Conservation (phyloP, 2,113 vertebrate species). For the Eudyptes chrysolophus region DNA sequence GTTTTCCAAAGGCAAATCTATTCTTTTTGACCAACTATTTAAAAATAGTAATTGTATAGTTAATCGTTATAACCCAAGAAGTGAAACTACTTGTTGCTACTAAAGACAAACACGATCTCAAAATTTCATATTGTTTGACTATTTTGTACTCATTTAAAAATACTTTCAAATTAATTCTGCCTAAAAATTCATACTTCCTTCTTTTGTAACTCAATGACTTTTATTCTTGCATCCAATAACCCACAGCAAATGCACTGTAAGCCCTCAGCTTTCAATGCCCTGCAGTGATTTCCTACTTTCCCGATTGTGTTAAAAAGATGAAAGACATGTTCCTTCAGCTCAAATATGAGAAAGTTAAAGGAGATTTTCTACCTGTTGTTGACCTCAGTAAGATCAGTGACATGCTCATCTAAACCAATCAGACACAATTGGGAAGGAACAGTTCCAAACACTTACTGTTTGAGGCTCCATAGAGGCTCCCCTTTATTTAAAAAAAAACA, state of each 20-base stretch:
- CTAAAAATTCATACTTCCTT: not conserved
- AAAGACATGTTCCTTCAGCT: not conserved
- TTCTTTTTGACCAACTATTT: not conserved
- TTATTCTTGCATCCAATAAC: not conserved
- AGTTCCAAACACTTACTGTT: not conserved
- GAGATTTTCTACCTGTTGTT: not conserved
- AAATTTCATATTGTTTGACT: not conserved
- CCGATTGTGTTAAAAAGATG: not conserved
- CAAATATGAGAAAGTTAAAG: not conserved
- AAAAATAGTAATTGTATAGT: not conserved
- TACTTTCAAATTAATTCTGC: not conserved
- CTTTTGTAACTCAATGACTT: not conserved
- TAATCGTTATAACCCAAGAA: not conserved
- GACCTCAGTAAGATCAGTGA: not conserved
- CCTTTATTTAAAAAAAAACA: not conserved
- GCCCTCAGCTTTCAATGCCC: not conserved
- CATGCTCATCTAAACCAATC: not conserved
- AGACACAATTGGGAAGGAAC: not conserved
- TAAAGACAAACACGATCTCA: not conserved
- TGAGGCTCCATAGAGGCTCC: not conserved
- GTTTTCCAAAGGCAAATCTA: not conserved
- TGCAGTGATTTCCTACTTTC: not conserved
- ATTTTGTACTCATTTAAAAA: not conserved
- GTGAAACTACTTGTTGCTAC: not conserved
- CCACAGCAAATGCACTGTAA: not conserved